Base-by-base conservation (phyloP, 2,113 vertebrate genomes). In the Struthidea cinerea region DNA sequence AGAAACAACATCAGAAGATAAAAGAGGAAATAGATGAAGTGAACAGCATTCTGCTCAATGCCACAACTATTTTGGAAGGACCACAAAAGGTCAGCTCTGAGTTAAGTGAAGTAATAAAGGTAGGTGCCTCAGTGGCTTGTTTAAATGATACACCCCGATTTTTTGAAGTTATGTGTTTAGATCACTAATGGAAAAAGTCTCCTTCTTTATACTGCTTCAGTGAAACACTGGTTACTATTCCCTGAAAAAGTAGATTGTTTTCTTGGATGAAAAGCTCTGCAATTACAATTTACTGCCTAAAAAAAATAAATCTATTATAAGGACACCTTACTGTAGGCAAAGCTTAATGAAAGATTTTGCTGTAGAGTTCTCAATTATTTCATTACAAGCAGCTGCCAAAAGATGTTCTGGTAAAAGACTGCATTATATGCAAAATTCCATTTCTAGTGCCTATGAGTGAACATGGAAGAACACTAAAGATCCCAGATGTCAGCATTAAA, bases 101-200 rank as follows among this genome's bases (percentile, higher is more conserved):
- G 27, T 79, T 99, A 96, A 96, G 98, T 15, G 95, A 97, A 44
- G 80, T 99, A 87, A 98, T 98, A 94, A 98, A 98, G 99, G 99
- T 99, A 97, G 94, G 92, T 55, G 35, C 8, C 27, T 69, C n/a
- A 6, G 22, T 59, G 24, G 73, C 33, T 69, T 67, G 4, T 71
- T 87, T 84, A 87, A 92, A 87, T 47, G 0, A 28, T 46, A 30
- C 16, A 9, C 32, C 46, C 13, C n/a, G 19, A 50, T 55, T 59
- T 90, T 84, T 79, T 35, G 14, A 73, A 77, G 52, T 30, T n/a
- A 8, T 41, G 20, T 60, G 9, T 75, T 89, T 73, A 82, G 39
- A 46, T 16, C 27, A 46, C 11, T 79, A 79, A 76, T 46, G 21
- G 61, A 64, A 87, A 68, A 52, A 1, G 13, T 56, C 32, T 67